Conservation (phyloP, 2,797 vertebrate genomes). For the Hippopotamyrus pictus region DNA sequence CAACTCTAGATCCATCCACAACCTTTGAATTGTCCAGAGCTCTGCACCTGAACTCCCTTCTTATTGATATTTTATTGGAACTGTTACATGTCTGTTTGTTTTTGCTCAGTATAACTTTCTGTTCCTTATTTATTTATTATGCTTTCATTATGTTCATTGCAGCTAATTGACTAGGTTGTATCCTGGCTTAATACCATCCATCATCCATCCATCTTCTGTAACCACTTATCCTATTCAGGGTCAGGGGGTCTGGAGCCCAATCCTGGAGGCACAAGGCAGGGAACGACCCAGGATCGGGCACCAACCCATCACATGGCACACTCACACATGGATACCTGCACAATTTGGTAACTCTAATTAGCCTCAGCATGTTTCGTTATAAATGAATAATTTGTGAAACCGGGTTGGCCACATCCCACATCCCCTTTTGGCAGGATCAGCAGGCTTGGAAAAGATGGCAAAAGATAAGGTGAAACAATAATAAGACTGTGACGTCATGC, state of each 20-base stretch:
- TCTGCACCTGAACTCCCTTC: neutral
- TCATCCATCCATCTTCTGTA: neutral
- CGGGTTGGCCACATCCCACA: neutral
- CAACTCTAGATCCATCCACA: neutral
- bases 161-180: neutral
- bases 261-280: neutral
- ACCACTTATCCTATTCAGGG: neutral
- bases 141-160: neutral
- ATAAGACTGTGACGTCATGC: neutral
- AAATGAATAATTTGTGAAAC: neutral
- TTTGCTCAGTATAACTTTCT: neutral
- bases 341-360: too few species aligned
- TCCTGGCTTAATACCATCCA: neutral
- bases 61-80: neutral
- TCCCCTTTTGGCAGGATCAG: neutral
- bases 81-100: neutral
- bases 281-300: neutral
- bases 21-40: neutral
- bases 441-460: neutral
- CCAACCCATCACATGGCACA: neutral
- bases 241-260: neutral
- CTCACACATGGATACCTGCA: too few species aligned
- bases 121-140: neutral
- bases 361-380: too few species aligned
- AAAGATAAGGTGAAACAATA: neutral